Percentiles rank a stretch among this genome's conserved stretches.
Conservation (phyloP, 2,888 invertebrate genomes). For the Eurytoma californica region DNA sequence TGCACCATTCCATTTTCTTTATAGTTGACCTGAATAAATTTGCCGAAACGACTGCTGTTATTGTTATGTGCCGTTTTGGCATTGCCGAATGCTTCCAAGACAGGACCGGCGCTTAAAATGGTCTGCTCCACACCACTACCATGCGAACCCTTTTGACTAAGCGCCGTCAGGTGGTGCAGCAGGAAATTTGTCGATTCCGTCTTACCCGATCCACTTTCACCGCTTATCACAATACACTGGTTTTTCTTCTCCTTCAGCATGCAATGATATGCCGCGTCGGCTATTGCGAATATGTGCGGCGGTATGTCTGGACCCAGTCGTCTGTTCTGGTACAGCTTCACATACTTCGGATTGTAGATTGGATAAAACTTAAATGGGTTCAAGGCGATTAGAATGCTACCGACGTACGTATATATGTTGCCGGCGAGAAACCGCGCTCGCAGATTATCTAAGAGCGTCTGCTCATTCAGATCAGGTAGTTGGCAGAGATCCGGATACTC, state of each 20-base stretch:
- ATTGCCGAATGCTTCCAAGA: slow-evolving; percentile 98
- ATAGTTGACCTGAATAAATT: slow-evolving; percentile 98
- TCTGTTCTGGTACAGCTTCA: slow-evolving; percentile 95
- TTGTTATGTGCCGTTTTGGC: slow-evolving; percentile 98
- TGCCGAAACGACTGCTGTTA: slow-evolving; percentile 97
- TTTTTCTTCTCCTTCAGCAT: slow-evolving; percentile 94
- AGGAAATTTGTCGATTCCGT: slow-evolving; percentile 97
- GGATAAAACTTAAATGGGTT: slow-evolving; percentile 97
- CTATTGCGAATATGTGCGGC: slow-evolving; percentile 97
- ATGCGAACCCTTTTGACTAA: slow-evolving; percentile 95
- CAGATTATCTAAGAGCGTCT: slow-evolving; percentile 93
- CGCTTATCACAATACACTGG: slow-evolving; percentile 96
- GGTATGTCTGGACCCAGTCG: slow-evolving; percentile 93
- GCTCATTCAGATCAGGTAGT: slow-evolving; percentile 95
- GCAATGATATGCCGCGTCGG: slow-evolving; percentile 94
- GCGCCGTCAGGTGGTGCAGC: slow-evolving; percentile 94
- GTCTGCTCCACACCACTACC: slow-evolving; percentile 98
- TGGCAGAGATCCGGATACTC: slow-evolving; percentile 98
- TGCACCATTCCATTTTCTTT: slow-evolving; percentile 99
- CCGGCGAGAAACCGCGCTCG: slow-evolving; percentile 91
- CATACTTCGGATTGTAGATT: slow-evolving; percentile 98
- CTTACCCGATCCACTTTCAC: slow-evolving; percentile 96
- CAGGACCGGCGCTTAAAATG: slow-evolving; percentile 95
- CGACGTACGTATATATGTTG: slow-evolving; percentile 97
- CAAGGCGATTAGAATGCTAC: slow-evolving; percentile 95